These are phyloP conservation scores for Synanthedon vespiformis DNA, from an alignment of 2,888 invertebrate genomes.

Conservation along the genomic window DNA sequence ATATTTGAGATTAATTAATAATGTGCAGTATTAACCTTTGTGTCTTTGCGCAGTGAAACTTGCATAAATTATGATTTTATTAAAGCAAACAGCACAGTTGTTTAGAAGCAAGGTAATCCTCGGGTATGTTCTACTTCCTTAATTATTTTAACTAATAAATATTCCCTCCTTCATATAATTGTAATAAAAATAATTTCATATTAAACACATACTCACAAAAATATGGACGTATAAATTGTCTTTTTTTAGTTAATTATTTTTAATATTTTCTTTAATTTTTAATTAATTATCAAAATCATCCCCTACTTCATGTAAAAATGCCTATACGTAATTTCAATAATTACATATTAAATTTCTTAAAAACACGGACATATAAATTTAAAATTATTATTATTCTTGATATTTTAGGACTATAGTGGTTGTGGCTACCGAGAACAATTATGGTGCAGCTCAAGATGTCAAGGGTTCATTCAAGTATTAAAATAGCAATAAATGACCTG, in stretches of 20 bases:
- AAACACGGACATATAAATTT: not conserved
- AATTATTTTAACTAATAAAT: not conserved
- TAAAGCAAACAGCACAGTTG: conserved; percentile 52
- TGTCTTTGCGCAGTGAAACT: conserved; percentile 15
- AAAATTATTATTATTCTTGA: conserved; percentile 1
- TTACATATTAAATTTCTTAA: not conserved
- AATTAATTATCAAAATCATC: not conserved
- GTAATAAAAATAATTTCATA: too few relatives aligned
- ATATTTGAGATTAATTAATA: conserved; percentile 18
- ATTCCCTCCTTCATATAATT: too few relatives aligned
- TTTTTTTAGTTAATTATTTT: not conserved
- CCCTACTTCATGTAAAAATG: not conserved
- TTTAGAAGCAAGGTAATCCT: conserved; percentile 45
- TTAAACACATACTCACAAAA: too few relatives aligned
- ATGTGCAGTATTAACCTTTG: not conserved
- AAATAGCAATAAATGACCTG: conserved; percentile 57
- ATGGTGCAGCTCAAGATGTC: conserved; percentile 65
- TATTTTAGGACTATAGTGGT: conserved; percentile 32
- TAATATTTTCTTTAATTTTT: conserved; percentile 41
- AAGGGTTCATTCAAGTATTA: conserved; percentile 24
- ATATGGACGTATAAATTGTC: not conserved
- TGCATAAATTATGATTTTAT: conserved; percentile 60
- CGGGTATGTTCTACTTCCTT: conserved; percentile 29
- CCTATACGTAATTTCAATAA: not conserved
- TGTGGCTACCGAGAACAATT: conserved; percentile 25